Evolutionary conservation across 2,797 vertebrate species (phyloP).

Genomic region (Austrolebias charrua): DNA sequence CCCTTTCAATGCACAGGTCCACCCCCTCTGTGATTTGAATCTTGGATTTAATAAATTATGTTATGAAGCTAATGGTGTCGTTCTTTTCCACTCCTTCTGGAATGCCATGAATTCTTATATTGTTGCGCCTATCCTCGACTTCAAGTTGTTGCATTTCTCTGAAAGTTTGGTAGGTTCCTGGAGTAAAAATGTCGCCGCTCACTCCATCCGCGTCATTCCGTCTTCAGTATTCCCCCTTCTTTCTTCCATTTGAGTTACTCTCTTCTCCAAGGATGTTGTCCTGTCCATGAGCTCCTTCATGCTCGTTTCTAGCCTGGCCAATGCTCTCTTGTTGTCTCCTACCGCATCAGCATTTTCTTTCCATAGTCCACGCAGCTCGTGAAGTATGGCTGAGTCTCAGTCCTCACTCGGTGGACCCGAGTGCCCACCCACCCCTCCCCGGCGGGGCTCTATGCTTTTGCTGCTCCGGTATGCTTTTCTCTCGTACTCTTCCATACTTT

Average conservation of each 20-base stretch:
- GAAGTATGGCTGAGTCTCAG: neutral
- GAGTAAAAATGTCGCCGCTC: neutral
- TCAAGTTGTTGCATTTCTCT: neutral
- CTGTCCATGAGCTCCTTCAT: neutral
- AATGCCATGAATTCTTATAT: neutral
- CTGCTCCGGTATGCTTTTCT: neutral
- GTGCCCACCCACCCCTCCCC: no score
- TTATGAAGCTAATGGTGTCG: no score
- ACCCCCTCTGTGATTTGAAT: neutral
- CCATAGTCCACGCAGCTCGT: neutral
- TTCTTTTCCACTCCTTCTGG: neutral
- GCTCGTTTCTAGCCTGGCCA: neutral
- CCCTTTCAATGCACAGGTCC: no score
- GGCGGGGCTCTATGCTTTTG: neutral
- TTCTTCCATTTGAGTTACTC: no score
- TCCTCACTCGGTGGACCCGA: neutral
- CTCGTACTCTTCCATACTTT: neutral
- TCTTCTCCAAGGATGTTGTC: neutral
- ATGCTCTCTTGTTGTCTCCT: neutral
- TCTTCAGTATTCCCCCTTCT: no score
- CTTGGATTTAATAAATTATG: neutral
- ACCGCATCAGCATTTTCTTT: slow-evolving; percentile 2
- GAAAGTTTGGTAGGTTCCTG: neutral
- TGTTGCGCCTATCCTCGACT: neutral
- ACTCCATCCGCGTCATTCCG: neutral